Conservation (phyloP, 2,888 invertebrate genomes). For the Synergus japonicus region DNA sequence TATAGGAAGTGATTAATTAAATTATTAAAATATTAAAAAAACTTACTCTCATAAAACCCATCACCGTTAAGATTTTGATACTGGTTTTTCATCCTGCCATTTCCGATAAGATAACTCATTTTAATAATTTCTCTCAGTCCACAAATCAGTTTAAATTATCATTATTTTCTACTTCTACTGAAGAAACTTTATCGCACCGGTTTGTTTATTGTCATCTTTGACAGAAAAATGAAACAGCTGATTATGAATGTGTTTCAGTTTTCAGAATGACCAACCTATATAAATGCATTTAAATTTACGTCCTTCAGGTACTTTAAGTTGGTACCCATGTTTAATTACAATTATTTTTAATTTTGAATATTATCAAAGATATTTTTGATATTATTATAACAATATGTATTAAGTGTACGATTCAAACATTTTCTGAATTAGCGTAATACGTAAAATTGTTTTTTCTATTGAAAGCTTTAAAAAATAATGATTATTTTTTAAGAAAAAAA, state of each 20-base stretch:
- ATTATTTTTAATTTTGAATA: no score
- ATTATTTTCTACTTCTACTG: neutral
- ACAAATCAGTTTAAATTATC: neutral
- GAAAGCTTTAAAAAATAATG: neutral
- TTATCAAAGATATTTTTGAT: no score
- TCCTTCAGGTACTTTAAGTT: no score
- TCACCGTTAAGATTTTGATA: conserved; percentile 29
- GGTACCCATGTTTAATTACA: no score
- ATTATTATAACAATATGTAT: no score
- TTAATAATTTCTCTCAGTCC: neutral
- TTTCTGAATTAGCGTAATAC: no score
- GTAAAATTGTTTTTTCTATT: neutral
- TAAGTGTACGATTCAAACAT: no score
- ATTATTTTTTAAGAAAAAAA: neutral
- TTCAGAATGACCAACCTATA: no score
- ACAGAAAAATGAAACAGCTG: neutral
- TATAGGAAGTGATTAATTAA: neutral
- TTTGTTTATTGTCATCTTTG: neutral
- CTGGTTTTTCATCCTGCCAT: conserved; percentile 1
- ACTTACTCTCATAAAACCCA: conserved; percentile 7
- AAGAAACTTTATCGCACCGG: neutral
- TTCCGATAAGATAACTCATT: conserved; percentile 30
- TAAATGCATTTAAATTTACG: no score
- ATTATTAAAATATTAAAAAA: neutral
- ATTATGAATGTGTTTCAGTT: neutral